These are phyloP conservation scores for Felis catus DNA, from an alignment of 2,113 vertebrate species.

Conservation along the genomic window DNA sequence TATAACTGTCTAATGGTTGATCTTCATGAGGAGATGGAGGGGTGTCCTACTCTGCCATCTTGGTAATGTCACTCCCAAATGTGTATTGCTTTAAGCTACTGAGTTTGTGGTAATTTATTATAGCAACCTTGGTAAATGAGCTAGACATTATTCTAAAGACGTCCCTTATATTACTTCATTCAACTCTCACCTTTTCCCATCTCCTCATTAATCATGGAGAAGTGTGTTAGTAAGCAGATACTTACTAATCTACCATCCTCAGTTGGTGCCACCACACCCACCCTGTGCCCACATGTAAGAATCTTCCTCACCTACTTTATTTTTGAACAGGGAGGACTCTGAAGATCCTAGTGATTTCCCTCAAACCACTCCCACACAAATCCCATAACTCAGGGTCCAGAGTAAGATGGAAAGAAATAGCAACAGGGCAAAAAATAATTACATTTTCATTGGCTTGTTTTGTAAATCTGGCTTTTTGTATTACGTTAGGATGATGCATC, in stretches of 20 bases:
- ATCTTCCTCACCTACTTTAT: not conserved
- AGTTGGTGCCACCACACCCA: not conserved
- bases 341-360: not conserved
- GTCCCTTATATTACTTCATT: not conserved
- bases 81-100: not conserved
- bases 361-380: not conserved
- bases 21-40: not conserved
- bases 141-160: not conserved
- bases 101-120: not conserved
- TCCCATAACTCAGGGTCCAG: not conserved
- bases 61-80: not conserved
- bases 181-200: not conserved
- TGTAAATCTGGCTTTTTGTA: not conserved
- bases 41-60: not conserved
- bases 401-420: not conserved
- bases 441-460: not conserved
- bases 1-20: not conserved
- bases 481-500: not conserved
- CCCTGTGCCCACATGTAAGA: not conserved
- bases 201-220: not conserved
- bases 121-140: not conserved
- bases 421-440: not conserved
- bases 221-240: not conserved
- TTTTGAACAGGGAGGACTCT: not conserved
- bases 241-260: not conserved